Base-by-base conservation (phyloP, 1,140 invertebrate species). In the Phocides pigmalion region DNA sequence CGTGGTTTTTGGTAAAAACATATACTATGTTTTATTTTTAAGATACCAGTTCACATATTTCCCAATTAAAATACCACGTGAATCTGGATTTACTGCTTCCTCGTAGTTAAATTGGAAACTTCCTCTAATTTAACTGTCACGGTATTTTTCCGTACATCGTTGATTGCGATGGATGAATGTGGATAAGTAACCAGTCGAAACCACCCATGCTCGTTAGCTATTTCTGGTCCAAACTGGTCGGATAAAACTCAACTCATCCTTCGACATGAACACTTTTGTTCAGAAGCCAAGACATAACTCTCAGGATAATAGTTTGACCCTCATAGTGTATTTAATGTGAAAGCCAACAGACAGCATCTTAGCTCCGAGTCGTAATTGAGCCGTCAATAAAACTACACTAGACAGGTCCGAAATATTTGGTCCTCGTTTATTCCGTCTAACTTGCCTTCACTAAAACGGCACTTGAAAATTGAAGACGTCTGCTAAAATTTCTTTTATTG, bases 91-190 rank as follows among this genome's bases (percentile, higher is more conserved):
- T 35, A 47, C 19, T 47, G n/a, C 25, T 17, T 44, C 25, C 25
- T 35, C 25, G 6, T 15, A 4, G 16, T 20, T 59, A 59, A 47
- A 59, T 37, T 37, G 17, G 25, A 4, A 12, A 59, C 44, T 59
- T 59, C 56, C 56, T 32, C 28, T 47, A 35, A 37, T 47, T 47
- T 61, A 37, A 28, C 56, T 35, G 28, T 37, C 44, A 19, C 15
- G 14, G n/a, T 46, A 58, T 61, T 61, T 50, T 61, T 61, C 56
- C 42, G 25, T 61, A 19, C 32, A 19, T 37, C 42, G 15, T 59
- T 59, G 54, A 59, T 46, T 25, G 22, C 22, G 9, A 59, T 44
- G 14, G 15, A 58, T 58, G 39, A 14, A 37, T 17, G 53, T 44
- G 14, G 20, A 19, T 9, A 35, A 54, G 15, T 42, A 46, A 46